Evolutionary conservation across 2,113 vertebrate species (phyloP), one percentile per base, ranked within the genome.

Genomic region (Ophiodon elongatus): DNA sequence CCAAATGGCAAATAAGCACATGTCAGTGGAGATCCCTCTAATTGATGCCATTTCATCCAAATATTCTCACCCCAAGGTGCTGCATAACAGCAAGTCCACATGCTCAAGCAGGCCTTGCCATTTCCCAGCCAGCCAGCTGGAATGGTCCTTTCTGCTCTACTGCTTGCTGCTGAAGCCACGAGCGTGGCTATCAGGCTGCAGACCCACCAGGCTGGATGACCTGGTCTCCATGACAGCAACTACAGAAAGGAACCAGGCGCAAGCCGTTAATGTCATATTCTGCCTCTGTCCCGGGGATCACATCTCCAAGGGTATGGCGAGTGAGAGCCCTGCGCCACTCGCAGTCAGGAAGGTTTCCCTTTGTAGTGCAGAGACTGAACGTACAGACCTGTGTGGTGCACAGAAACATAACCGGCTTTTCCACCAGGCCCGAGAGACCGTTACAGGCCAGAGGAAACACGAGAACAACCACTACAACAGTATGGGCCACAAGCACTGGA

Each of bases 111-210:
- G 76, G 77, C 50, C 75, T 88, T 84, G 81, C 79, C 77, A 80
- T 91, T 83, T 86, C 86, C 88, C 84, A 86, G 73, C 52, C 92
- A 92, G 88, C 82, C 90, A 89, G 85, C 89, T 92, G 89, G 85
- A 94, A 91, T 84, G 80, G 79, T 85, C 76, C 69, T 86, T 92
- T 93, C 86, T 87, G 90, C 91, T 90, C 89, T 21, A 1, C 21
- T 91, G 90, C 86, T 41, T 62, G 65, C 72, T 70, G 76, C 80
- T 10, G 69, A 54, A 60, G 80, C 89, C 82, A 74, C 23, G 5
- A 88, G 87, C 79, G 1, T 43, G 70, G 84, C 85, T 76, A 76
- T 74, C 41, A 68, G 84, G 79, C 79, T 50, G 45, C 43, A 50
- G 62, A 65, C 47, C 50, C 85, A 85, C 82, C 87, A 81, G 85